phyloP scores from a whole-genome alignment of 35 echinoderm and acorn worm species.

The Nesometra sesokonis region DNA sequence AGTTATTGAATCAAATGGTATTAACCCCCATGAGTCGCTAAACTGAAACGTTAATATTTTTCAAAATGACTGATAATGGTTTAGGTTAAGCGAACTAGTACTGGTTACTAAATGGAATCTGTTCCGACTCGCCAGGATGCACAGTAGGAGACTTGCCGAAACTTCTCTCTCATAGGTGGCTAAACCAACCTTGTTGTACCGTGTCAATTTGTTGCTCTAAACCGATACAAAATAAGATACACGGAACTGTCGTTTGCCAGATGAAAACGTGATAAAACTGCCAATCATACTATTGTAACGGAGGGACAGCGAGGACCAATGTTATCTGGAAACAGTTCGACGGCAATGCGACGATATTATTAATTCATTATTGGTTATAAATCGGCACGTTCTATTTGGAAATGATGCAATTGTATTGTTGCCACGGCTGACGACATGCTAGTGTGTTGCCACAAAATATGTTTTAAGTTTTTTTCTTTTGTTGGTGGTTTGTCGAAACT shows the following conservation, averaged over 20 bases:
- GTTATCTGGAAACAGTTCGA: neutral
- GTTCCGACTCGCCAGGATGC: neutral
- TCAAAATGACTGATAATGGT: neutral
- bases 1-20: neutral
- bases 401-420: neutral
- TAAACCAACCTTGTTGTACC: neutral
- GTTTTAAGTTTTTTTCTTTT: neutral
- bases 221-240: neutral
- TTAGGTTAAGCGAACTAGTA: neutral
- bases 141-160: neutral
- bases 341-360: neutral
- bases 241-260: neutral
- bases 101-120: neutral
- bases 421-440: neutral
- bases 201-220: neutral
- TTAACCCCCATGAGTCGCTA: neutral
- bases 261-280: neutral
- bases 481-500: neutral
- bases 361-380: neutral
- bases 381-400: neutral
- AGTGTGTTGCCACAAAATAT: neutral
- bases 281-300: neutral
- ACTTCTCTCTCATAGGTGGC: neutral
- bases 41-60: neutral
- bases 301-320: neutral